Evolutionary conservation across 2,113 vertebrate genomes (phyloP).

Genomic region (Oncorhynchus keta): DNA sequence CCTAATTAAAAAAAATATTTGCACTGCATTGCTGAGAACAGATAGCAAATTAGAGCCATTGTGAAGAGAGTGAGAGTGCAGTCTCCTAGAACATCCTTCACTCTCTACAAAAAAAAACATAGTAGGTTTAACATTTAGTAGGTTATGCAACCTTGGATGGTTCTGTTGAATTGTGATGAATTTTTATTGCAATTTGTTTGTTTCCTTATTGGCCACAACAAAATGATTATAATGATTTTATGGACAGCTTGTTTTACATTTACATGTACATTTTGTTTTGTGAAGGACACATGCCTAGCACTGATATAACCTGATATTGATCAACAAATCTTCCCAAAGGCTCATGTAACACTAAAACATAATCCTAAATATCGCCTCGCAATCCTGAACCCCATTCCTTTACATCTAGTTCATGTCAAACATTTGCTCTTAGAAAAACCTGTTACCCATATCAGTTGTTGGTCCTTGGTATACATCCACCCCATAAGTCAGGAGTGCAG

Average conservation of each 20-base stretch:
- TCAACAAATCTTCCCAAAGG: slow-evolving; percentile 25
- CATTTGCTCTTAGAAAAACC: slow-evolving; percentile 72
- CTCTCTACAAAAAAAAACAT: background rate
- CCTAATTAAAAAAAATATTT: slow-evolving; percentile 93
- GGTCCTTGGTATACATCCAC: slow-evolving; percentile 60
- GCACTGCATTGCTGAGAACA: slow-evolving; percentile 83
- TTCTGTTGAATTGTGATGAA: background rate
- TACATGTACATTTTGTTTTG: background rate
- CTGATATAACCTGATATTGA: background rate
- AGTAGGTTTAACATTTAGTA: background rate
- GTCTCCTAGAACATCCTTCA: slow-evolving; percentile 34
- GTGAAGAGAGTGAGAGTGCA: slow-evolving; percentile 41
- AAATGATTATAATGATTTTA: background rate
- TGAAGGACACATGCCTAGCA: background rate
- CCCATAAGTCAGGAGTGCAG: slow-evolving; percentile 50
- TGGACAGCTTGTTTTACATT: background rate
- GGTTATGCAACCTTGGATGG: background rate
- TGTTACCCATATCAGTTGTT: slow-evolving; percentile 75
- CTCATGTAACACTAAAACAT: slow-evolving; percentile 36
- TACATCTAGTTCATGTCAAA: slow-evolving; percentile 54
- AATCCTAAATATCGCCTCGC: slow-evolving; percentile 35
- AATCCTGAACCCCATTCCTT: slow-evolving; percentile 29
- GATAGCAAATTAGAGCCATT: slow-evolving; percentile 85
- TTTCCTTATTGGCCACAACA: background rate
- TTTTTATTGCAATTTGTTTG: background rate